phyloP scores from a whole-genome alignment of 2,888 invertebrate genomes.

The Athripsodes cinereus region DNA sequence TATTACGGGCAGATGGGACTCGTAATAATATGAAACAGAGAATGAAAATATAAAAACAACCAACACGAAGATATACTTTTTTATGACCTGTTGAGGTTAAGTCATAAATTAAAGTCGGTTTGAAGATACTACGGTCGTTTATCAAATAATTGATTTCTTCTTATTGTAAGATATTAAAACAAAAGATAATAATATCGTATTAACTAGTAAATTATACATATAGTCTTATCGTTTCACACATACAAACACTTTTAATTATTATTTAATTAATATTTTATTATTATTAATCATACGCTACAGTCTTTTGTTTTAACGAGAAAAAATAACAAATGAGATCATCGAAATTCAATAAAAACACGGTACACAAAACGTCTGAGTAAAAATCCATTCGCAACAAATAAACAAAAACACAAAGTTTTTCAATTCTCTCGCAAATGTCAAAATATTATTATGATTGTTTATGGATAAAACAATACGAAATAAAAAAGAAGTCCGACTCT shows the following conservation, averaged over 20 bases:
- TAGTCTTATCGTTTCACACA: no score
- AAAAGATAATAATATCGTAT: neutral
- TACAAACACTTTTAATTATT: neutral
- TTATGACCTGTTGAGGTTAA: conserved; percentile 11
- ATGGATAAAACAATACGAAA: neutral
- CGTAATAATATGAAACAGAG: neutral
- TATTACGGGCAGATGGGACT: conserved; percentile 3
- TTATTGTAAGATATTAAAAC: neutral
- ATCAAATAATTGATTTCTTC: conserved; percentile 5
- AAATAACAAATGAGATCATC: conserved; percentile 1
- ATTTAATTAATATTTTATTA: no score
- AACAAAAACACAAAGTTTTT: neutral
- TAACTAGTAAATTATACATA: no score
- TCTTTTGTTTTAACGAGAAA: neutral
- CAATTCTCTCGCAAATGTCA: neutral
- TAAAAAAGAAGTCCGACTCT: neutral
- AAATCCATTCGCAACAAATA: neutral
- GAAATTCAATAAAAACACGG: neutral
- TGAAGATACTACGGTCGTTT: neutral
- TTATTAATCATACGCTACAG: neutral
- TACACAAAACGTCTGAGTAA: neutral
- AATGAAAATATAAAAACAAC: neutral
- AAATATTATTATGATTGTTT: neutral
- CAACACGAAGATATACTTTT: neutral
- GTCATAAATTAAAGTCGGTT: conserved; percentile 9